phyloP scores from a whole-genome alignment of 2,113 vertebrate species.

The western clawed frog (Xenopus tropicalis) region DNA sequence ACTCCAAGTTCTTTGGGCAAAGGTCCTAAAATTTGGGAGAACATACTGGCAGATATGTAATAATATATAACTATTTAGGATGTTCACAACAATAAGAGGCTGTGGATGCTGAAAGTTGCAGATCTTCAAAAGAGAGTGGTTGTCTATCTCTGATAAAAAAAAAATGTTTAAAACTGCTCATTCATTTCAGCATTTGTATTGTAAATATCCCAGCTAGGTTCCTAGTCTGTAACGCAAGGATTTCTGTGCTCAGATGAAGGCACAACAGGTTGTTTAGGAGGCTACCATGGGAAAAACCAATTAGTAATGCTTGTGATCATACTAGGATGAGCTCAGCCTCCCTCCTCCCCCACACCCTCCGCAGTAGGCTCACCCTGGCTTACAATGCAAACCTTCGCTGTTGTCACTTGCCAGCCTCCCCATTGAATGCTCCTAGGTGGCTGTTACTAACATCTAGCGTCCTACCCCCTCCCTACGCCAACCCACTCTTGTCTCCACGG shows the following conservation, averaged over 20 bases:
- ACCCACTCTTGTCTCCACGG: constrained; percentile 3
- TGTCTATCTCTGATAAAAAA: no score
- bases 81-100: no score
- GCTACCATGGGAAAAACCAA: constrained; percentile 30
- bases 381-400: constrained; percentile 36
- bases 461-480: constrained; percentile 7
- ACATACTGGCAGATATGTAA: no score
- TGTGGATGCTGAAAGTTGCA: no score
- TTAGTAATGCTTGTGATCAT: constrained; percentile 37
- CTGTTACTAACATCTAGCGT: constrained; percentile 13
- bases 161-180: no score
- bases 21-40: no score
- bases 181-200: no score
- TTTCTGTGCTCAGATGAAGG: not conserved
- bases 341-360: constrained; percentile 14
- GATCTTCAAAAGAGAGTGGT: no score
- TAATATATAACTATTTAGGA: no score
- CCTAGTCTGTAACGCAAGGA: no score
- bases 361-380: constrained; percentile 18
- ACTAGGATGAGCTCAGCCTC: constrained; percentile 35
- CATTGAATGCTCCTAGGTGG: constrained; percentile 34
- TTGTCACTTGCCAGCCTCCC: constrained; percentile 23
- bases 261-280: constrained; percentile 25
- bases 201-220: no score
- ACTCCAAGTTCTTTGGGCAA: no score